Evolutionary conservation across 2,888 invertebrate genomes (phyloP).

Genomic region (Tillus elongatus): DNA sequence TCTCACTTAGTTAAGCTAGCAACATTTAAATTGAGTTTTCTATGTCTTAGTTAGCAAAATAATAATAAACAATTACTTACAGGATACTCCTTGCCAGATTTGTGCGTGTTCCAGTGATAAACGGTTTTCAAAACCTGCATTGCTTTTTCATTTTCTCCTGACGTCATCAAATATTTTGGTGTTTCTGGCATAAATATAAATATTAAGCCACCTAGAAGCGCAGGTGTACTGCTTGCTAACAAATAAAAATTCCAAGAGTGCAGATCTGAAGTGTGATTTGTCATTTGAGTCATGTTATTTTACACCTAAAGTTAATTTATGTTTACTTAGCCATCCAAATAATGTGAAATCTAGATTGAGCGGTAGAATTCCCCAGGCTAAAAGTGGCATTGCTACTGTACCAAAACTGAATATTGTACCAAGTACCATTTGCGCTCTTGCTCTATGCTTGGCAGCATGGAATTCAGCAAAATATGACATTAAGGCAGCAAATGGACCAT

Average conservation of each 20-base stretch:
- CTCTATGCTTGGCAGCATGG: slow-evolving; percentile 56
- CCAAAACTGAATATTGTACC: slow-evolving; percentile 60
- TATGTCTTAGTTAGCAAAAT: no score
- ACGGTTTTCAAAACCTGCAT: slow-evolving; percentile 54
- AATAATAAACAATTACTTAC: no score
- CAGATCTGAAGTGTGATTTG: slow-evolving; percentile 47
- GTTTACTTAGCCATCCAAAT: slow-evolving; percentile 6
- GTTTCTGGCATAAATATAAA: slow-evolving; percentile 62
- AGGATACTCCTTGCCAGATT: no score
- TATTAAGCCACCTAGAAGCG: slow-evolving; percentile 54
- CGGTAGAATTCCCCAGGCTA: slow-evolving; percentile 67
- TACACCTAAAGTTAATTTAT: slow-evolving; percentile 12
- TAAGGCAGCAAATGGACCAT: slow-evolving; percentile 66
- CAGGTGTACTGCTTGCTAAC: slow-evolving; percentile 53
- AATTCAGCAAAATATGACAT: slow-evolving; percentile 66
- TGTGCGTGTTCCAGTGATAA: slow-evolving; percentile 57
- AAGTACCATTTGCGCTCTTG: slow-evolving; percentile 54
- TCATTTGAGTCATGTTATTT: slow-evolving; percentile 8
- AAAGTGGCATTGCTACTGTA: slow-evolving; percentile 53
- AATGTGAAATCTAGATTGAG: slow-evolving; percentile 38
- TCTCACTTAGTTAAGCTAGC: no score
- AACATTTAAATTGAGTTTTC: no score
- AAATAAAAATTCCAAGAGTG: slow-evolving; percentile 57
- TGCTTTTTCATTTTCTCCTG: slow-evolving; percentile 57
- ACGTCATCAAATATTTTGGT: slow-evolving; percentile 67